phyloP scores from a whole-genome alignment of 2,113 vertebrate species.

The Pseudorasbora parva region DNA sequence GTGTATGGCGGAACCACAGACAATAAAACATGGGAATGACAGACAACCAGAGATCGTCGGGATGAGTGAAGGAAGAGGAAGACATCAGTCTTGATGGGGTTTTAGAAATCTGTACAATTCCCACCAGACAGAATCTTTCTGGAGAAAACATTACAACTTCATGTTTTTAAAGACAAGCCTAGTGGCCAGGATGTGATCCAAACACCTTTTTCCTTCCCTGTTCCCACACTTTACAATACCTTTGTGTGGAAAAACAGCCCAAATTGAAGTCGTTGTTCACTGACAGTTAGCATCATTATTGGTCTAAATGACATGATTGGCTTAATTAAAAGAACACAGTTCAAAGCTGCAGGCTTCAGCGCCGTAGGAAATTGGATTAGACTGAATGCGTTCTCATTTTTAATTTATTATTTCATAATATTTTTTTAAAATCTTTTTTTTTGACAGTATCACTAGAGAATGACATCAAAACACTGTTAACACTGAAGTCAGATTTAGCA shows the following conservation, averaged over 20 bases:
- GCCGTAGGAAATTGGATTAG: neutral
- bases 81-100: neutral
- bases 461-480: neutral
- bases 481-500: neutral
- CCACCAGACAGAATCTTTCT: neutral
- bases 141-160: neutral
- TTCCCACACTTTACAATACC: too few species aligned
- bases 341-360: neutral
- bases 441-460: neutral
- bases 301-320: neutral
- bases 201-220: too few species aligned
- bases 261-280: too few species aligned
- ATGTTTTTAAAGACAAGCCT: too few species aligned
- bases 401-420: neutral
- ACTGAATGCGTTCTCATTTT: neutral
- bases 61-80: neutral
- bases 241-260: too few species aligned
- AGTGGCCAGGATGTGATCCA: too few species aligned
- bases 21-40: constrained; percentile 9
- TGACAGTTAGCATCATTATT: too few species aligned
- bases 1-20: neutral
- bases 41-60: neutral
- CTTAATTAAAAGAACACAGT: neutral
- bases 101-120: neutral
- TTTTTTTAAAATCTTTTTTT: neutral